phyloP scores from a whole-genome alignment of 1,140 invertebrate species.

The Platorchestia sp. region DNA sequence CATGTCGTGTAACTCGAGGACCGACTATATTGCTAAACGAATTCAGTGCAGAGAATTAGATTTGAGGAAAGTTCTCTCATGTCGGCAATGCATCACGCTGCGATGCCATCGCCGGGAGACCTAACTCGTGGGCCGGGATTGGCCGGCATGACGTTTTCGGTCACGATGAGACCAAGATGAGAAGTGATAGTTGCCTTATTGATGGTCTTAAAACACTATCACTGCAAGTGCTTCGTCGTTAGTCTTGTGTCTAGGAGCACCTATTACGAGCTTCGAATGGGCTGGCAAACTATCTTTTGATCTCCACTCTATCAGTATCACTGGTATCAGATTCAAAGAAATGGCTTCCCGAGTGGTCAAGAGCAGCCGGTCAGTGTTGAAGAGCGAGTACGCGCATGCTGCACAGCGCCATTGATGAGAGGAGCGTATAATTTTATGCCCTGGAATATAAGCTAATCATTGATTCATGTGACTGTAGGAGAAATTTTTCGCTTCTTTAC shows the following conservation, averaged over 20 bases:
- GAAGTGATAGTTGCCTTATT: constrained; percentile 9
- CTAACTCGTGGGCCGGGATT: not conserved
- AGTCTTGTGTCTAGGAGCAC: not conserved
- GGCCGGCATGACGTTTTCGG: not conserved
- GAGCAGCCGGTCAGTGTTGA: not conserved
- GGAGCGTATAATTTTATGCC: not conserved
- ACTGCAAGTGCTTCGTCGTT: constrained; percentile 15
- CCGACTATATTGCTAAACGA: not conserved
- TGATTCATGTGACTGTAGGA: not conserved
- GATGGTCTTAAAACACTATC: constrained; percentile 29
- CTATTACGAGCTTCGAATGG: not conserved
- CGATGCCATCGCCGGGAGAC: not conserved
- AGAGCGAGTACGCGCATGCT: not conserved
- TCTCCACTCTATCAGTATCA: constrained; percentile 1
- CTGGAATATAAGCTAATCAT: not conserved
- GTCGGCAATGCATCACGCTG: not conserved
- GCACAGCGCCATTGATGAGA: not conserved
- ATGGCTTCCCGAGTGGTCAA: not conserved
- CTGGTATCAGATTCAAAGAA: not conserved
- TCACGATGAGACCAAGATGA: not conserved
- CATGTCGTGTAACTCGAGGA: too few species aligned
- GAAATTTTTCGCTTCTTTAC: not conserved
- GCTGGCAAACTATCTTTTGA: not conserved
- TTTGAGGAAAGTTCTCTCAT: not conserved
- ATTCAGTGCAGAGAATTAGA: not conserved